These are phyloP conservation scores for Trachythela sp. DNA, from an alignment of 64 coral and sea anemone species.

Conservation along the genomic window DNA sequence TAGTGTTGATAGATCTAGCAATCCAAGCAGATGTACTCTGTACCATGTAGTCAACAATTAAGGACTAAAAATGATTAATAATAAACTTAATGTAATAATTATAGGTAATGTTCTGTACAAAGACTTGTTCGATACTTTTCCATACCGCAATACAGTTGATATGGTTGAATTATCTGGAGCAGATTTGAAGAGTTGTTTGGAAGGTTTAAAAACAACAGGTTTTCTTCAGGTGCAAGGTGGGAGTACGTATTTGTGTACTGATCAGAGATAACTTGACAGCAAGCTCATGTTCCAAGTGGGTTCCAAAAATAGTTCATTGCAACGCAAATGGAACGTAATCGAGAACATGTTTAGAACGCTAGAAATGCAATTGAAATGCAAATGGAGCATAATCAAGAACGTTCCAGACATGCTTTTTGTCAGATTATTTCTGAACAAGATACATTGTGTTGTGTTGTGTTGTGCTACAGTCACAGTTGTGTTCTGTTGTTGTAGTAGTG, in stretches of 20 bases:
- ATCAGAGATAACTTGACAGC: neutral
- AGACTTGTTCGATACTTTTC: constrained; percentile 62
- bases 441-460: too few species aligned
- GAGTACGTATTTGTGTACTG: neutral
- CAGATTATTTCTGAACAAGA: neutral
- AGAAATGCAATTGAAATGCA: too few species aligned
- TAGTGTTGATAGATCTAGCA: too few species aligned
- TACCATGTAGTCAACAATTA: too few species aligned
- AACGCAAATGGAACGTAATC: too few species aligned
- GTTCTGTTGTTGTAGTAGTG: too few species aligned
- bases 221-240: neutral
- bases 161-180: constrained; percentile 60
- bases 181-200: constrained; percentile 14
- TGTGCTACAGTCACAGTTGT: too few species aligned
- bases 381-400: too few species aligned
- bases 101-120: constrained; percentile 32
- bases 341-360: too few species aligned
- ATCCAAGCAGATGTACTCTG: too few species aligned
- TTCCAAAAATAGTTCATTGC: too few species aligned
- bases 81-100: neutral
- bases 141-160: constrained; percentile 73
- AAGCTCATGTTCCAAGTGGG: too few species aligned
- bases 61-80: neutral
- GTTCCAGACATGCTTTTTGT: neutral
- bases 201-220: neutral